Percentiles rank a stretch among this genome's conserved stretches.
Conservation (phyloP, 2,797 vertebrate genomes). For the Yasuhikotakia modesta region DNA sequence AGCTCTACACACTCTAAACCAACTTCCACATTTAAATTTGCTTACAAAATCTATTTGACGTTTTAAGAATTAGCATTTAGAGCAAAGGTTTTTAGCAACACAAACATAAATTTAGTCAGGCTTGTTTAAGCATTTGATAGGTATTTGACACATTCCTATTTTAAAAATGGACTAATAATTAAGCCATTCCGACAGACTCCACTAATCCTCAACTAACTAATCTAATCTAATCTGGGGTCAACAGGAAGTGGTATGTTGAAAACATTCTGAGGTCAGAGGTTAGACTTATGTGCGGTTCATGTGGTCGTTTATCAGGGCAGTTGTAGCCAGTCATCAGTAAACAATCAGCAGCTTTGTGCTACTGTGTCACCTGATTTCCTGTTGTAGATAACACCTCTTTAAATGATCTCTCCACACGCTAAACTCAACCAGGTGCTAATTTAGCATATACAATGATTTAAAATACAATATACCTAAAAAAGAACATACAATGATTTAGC, state of each 20-base stretch:
- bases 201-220: conserved; percentile 67
- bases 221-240: conserved; percentile 49
- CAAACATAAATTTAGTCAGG: not conserved
- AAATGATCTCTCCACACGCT: not conserved
- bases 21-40: not conserved
- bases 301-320: conserved; percentile 36
- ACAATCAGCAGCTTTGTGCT: conserved; percentile 37
- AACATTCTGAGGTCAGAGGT: conserved; percentile 28
- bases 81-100: not conserved
- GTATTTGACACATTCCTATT: not conserved
- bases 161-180: conserved; percentile 1
- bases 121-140: not conserved
- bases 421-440: conserved; percentile 9
- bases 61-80: not conserved
- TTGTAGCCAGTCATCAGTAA: conserved; percentile 12
- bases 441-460: not conserved
- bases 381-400: not conserved
- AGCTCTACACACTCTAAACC: not conserved
- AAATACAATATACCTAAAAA: not conserved
- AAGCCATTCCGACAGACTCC: conserved; percentile 69
- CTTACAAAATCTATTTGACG: not conserved
- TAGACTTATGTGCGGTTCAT: conserved; percentile 31
- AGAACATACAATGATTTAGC: not conserved
- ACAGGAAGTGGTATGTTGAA: conserved; percentile 19
- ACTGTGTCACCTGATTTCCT: conserved; percentile 33